Evolutionary conservation across 2,888 invertebrate species (phyloP), one percentile per base, ranked within the genome.

Genomic region (Apodemia hepburni): DNA sequence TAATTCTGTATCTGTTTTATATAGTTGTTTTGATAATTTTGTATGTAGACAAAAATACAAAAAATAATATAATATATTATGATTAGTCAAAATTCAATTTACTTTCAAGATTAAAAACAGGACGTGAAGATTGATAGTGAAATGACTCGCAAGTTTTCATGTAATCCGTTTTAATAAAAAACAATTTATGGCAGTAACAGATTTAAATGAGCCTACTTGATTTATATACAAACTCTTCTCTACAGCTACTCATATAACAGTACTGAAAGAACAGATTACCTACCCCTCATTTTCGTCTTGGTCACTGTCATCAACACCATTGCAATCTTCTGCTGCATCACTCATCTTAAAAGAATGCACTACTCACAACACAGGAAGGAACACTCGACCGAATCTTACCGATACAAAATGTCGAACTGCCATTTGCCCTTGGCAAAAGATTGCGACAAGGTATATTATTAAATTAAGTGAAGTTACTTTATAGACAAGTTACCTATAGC

Each of bases 381-480:
- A 73, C 75, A 78, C 73, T 75, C 82, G 79, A 77, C 79, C 84
- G 78, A 76, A 73, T 77, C 78, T 70, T 78, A 71, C 70, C 79
- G 75, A 78, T 73, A 75, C 76, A 75, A 78, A 78, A 78, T 74
- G 78, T 78, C 75, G 78, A 77, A 90, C 88, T 90, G 84, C 71
- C 82, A 81, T 77, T 75, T 79, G 87, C 86, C 90, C 91, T 91
- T 90, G 90, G 85, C 80, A 81, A 82, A 81, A 87, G 87, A 89
- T 89, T 84, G 85, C 83, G 83, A 85, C 84, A 81, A 80, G 80
- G 80, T 80, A 80, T 82, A 81, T 90, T 90, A 91, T 90, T 91
- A 91, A 89, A 90, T 91, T 90, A 90, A 88, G 81, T 82, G 80
- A 85, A 83, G 84, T 84, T 82, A 83, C 84, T 82, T 82, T 81